Base-by-base conservation (phyloP, 2,113 vertebrate genomes). In the Scopus umbretta region DNA sequence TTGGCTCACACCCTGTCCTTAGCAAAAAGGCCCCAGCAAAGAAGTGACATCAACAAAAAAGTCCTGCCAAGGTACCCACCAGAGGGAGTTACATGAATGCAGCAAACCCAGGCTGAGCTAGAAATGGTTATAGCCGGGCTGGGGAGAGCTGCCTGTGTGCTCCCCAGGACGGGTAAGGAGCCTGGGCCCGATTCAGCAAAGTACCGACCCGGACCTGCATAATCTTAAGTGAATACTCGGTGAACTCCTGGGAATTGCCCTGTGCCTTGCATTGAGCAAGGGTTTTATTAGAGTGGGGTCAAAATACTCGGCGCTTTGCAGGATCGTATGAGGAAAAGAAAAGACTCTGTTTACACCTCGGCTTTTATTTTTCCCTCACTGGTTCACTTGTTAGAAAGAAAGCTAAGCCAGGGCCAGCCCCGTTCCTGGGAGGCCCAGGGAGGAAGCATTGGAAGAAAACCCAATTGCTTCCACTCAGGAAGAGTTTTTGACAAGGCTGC, bases 21-120 rank as follows among this genome's bases (percentile, higher is more conserved):
- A 47, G n/a, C 40, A 75, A 65, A 62, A 92, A 78, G 16, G 11
- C 30, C 36, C 6, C 58, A n/a, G 63, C 32, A 61, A 53, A 91
- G 25, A 17, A 43, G 22, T 26, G 29, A 4, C 13, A 15, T 5
- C n/a, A 23, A 65, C 22, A 25, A 68, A 81, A 50, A 16, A 6
- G 6, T n/a, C 18, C 68, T 1, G 3, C 9, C 40, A n/a, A 83
- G 56, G 55, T 34, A 40, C 76, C 97, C 97, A 86, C 72, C 91
- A 98, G 97, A 93, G 97, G 97, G 97, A 92, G 94, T 47, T 45
- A 32, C 75, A n/a, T 1, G 92, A 94, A 95, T 70, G 90, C 74
- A 56, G 22, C n/a, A 80, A 78, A 52, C 8, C 6, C 45, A 53
- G 45, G 3, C 27, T 29, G 49, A 50, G 23, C 8, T 6, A 5